Evolutionary conservation across 2,113 vertebrate genomes (phyloP), one percentile per base, ranked within the genome.

Genomic region (human (Homo sapiens)): DNA sequence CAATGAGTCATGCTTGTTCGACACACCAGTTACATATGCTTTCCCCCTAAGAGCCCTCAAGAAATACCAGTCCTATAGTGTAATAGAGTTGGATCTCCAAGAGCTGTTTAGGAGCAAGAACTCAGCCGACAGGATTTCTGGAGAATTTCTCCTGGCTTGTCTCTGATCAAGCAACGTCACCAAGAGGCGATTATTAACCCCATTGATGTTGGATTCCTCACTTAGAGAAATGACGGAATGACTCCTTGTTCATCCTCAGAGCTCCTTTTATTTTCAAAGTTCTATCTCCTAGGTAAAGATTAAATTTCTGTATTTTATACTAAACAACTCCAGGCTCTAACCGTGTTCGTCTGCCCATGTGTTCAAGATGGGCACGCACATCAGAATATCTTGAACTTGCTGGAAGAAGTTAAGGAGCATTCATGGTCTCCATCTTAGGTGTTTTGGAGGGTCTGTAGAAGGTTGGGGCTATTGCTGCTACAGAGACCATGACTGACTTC

Each of bases 271-370:
- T 5, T 3, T 40, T 18, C 25, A 40, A 23, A 38, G 3, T 13
- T 43, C 13, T 13, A 1, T 10, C 43, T 68, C 27, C 45, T 8
- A 12, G 20, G 30, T 22, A 3, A 27, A 17, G 7, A 45, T 6
- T 11, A 5, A 1, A 1, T 40, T 30, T 55, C 22, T 38, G 16
- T 7, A 43, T 75, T 45, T 38, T 5, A 0, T 3, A 1, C 16
- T 8, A 30, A 61, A 18, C 50, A 23, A 9, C 1, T 2, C 61
- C 50, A 50, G 40, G 20, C 8, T 23, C 16, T 22, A 8, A 30
- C 9, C 18, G 7, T 8, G 59, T 4, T 9, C 16, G 4, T 1
- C 12, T 35, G n/a, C 2, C 1, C 0, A 0, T 10, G 22, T 5
- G 7, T 32, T 40, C 8, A 20, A 43, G 35, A 13, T 1, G 52